Evolutionary conservation across 2,113 vertebrate species (phyloP), one percentile per base, ranked within the genome.

Genomic region (Cranoglanis bouderius): DNA sequence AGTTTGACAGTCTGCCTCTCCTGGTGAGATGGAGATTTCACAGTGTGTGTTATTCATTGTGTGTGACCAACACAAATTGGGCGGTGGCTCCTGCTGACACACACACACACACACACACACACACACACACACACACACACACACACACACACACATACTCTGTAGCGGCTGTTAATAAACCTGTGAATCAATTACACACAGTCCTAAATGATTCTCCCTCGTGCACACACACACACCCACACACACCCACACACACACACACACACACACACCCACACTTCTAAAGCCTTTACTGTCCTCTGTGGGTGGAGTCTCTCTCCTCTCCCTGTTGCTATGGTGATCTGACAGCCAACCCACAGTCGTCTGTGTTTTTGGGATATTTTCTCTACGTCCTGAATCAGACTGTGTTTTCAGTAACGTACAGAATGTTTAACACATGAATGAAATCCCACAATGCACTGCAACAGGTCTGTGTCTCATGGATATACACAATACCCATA

Each of bases 1-100:
- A 65, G 32, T n/a, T n/a, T n/a, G n/a, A n/a, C 61, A 46, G 40
- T 82, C 63, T 91, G 90, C 55, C 57, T 19, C 59, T 90, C n/a
- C 38, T 89, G 84, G 84, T 67, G 59, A 91, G 82, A 82, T 77
- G 77, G 81, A 90, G 74, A 92, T 89, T 90, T 90, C 74, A 72
- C 57, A 84, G 53, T 57, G 84, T 89, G 87, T 90, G 91, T 93
- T 88, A 90, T 89, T 89, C 85, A 91, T 90, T 24, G 26, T 85
- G 70, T 88, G 77, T 63, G 86, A 88, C 90, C 89, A 67, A 89
- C 81, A 89, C 51, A 86, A 91, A 90, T 92, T 88, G 92, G 91
- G 90, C 75, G 65, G 84, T n/a, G 74, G 84, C 55, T 82, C 86
- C 38, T 85, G 89, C 90, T 89, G 91, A 89, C 10, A 87, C 49